A percentile compares a stretch with the other conserved stretches of the same genome.
These are phyloP conservation scores for Dicaeum eximium DNA, from an alignment of 2,113 vertebrate species.

Conservation along the genomic window DNA sequence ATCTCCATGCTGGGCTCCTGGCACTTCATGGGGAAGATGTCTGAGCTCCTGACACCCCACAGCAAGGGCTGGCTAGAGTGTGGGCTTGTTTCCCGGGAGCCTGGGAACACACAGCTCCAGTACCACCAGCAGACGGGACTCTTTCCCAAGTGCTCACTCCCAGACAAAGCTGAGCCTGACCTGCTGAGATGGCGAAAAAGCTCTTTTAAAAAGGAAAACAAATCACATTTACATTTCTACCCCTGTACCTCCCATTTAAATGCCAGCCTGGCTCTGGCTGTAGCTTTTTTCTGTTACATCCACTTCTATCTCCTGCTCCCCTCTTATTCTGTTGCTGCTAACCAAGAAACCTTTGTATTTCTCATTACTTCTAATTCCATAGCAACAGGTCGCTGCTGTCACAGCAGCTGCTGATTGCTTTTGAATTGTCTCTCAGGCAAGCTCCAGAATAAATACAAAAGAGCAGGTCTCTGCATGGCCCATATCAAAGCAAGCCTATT, in stretches of 20 bases:
- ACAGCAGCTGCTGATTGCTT: constrained; percentile 43
- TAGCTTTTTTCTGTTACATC: not conserved
- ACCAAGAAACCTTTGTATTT: constrained; percentile 48
- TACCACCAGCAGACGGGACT: not conserved
- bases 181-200: not conserved
- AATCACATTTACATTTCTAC: not conserved
- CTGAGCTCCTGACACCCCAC: not conserved
- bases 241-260: not conserved
- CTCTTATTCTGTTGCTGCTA: not conserved
- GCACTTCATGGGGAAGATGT: not conserved
- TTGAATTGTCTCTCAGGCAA: constrained; percentile 52
- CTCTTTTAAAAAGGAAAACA: not conserved
- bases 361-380: constrained; percentile 43
- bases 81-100: not conserved
- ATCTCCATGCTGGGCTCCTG: not conserved
- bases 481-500: not conserved
- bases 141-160: not conserved
- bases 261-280: not conserved
- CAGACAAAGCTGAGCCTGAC: constrained; percentile 23
- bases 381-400: constrained; percentile 62
- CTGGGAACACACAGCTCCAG: not conserved
- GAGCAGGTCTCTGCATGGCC: not conserved
- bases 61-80: not conserved
- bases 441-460: constrained; percentile 56
- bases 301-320: not conserved